Base-by-base conservation (phyloP, 1,140 invertebrate genomes). In the Drosophila paulistorum region DNA sequence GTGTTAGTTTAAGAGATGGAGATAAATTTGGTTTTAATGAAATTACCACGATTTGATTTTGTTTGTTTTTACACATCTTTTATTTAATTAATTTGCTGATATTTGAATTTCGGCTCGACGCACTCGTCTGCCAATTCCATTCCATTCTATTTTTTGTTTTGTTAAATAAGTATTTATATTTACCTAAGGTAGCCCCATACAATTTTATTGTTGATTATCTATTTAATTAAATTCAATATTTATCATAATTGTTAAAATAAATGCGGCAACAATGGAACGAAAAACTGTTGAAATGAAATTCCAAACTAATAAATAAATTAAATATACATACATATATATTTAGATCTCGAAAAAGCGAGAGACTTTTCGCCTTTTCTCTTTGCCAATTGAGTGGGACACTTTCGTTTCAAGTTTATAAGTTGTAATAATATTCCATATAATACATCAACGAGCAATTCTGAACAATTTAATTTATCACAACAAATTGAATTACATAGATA, bases 181-280 rank as follows among this genome's bases (percentile, higher is more conserved):
- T 83, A 77, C 72, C 81, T 83, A 83, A 77, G 80, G 74, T 83
- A 83, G 76, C 68, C 45, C 17, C 63, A 81, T 83, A 83, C 80
- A 83, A 83, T 83, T 83, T 79, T 60, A 83, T 83, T 83, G 81
- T 72, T 83, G 81, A 83, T 83, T 83, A 83, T 83, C 81, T 83
- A 83, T 60, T 83, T 71, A 83, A 83, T 83, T 83, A 79, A 83
- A 84, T 83, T 73, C 68, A 69, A 76, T 83, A 76, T 68, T 75
- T 75, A 79, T 68, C 60, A 71, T 65, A 69, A 37, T 48, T 74
- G 48, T 70, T 35, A 42, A 76, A 59, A 69, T 73, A 65, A 69
- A 66, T 66, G 66, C 51, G 72, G 57, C 59, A 77, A 68, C 48
- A 60, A 41, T 37, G 17, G 11, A 39, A 60, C 11, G 4, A 11